A percentile compares a stretch with the other conserved stretches of the same genome.
These are phyloP conservation scores for Myotis planiceps DNA, from an alignment of 2,797 vertebrate species.

Conservation along the genomic window DNA sequence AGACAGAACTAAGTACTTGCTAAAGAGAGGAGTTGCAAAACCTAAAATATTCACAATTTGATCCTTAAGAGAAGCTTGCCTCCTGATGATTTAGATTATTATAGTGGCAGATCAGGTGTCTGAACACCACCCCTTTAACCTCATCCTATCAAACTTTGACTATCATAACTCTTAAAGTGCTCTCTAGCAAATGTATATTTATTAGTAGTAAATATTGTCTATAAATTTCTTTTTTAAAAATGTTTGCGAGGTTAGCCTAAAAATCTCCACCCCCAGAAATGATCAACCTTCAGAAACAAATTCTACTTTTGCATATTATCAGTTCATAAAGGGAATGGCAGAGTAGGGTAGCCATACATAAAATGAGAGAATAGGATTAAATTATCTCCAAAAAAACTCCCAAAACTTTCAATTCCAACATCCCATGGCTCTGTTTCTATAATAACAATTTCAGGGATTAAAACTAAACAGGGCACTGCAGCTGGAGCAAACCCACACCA, in stretches of 20 bases:
- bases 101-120: background rate
- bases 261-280: background rate
- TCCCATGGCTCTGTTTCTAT: background rate
- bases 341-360: background rate
- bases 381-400: background rate
- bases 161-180: background rate
- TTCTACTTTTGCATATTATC: background rate
- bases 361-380: background rate
- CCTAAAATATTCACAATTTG: background rate
- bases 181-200: background rate
- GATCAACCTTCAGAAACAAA: background rate
- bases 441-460: background rate
- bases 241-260: background rate
- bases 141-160: background rate
- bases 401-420: background rate
- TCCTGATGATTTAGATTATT: background rate
- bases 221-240: background rate
- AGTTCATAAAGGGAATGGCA: background rate
- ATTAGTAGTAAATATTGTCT: background rate
- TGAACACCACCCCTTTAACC: background rate
- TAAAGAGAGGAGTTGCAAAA: background rate
- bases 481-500: background rate
- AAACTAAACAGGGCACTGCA: background rate
- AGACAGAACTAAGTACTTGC: background rate
- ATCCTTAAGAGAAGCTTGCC: background rate